Percentiles rank a stretch among this genome's conserved stretches.
These are phyloP conservation scores for Butorides virescens DNA, from an alignment of 2,113 vertebrate species.

Conservation along the genomic window DNA sequence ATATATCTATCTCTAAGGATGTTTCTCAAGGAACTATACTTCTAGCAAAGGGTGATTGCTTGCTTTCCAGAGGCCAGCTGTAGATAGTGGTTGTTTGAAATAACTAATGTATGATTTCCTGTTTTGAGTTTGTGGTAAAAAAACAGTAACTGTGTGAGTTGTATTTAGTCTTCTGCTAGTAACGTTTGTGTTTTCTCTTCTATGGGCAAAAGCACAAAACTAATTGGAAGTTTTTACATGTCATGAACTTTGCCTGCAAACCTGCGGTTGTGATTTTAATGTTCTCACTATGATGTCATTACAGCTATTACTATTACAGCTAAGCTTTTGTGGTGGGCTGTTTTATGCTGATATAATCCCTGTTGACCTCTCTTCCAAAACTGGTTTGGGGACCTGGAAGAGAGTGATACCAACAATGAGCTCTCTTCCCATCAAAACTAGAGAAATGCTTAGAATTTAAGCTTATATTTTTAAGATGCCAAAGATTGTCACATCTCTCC, in stretches of 20 bases:
- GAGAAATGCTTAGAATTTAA: not conserved
- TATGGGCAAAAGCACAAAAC: not conserved
- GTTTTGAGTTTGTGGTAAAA: not conserved
- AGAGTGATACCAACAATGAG: not conserved
- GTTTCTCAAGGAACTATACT: not conserved
- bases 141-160: not conserved
- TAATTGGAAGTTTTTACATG: not conserved
- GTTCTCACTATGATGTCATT: not conserved
- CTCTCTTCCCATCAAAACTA: not conserved
- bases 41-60: not conserved
- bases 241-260: not conserved
- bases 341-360: not conserved
- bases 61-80: not conserved
- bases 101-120: slow-evolving; percentile 29
- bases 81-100: not conserved
- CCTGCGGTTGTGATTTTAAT: not conserved
- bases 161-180: not conserved
- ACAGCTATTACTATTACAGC: not conserved
- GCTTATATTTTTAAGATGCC: not conserved
- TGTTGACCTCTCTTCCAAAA: not conserved
- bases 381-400: not conserved
- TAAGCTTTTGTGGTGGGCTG: not conserved
- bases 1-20: not conserved
- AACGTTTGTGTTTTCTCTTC: not conserved
- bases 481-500: not conserved